Evolutionary conservation across 2,888 invertebrate species (phyloP).

Genomic region (Malthinus flaveolus): DNA sequence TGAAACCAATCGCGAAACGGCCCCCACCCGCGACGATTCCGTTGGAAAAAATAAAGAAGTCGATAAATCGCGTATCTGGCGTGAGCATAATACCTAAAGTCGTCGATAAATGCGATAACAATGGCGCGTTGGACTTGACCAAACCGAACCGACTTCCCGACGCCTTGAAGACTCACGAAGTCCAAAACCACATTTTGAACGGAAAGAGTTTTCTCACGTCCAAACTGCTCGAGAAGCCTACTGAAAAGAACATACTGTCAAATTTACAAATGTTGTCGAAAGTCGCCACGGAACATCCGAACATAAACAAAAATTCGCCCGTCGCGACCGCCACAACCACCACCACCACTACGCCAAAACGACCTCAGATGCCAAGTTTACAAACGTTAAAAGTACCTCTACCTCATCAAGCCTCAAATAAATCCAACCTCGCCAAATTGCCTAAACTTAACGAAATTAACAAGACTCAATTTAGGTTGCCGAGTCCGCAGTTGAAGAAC

Average conservation of each 20-base stretch:
- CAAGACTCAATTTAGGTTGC: slow-evolving; percentile 46
- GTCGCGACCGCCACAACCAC: background rate
- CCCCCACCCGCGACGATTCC: slow-evolving; percentile 61
- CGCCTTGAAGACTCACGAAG: slow-evolving; percentile 39
- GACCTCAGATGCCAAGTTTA: slow-evolving; percentile 48
- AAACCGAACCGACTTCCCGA: slow-evolving; percentile 44
- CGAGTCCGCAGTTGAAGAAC: slow-evolving; percentile 43
- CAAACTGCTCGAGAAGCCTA: slow-evolving; percentile 9
- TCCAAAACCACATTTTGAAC: slow-evolving; percentile 24
- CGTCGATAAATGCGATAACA: slow-evolving; percentile 53
- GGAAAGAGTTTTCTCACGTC: slow-evolving; percentile 29
- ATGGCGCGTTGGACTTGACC: slow-evolving; percentile 61
- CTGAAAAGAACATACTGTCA: slow-evolving; percentile 35
- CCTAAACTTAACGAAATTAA: slow-evolving; percentile 57
- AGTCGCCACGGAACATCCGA: slow-evolving; percentile 49
- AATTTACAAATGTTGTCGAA: slow-evolving; percentile 62
- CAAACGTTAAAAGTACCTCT: slow-evolving; percentile 46
- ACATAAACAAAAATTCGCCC: slow-evolving; percentile 16
- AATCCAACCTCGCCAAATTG: slow-evolving; percentile 45
- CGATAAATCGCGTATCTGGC: slow-evolving; percentile 45
- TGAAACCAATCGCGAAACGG: slow-evolving; percentile 46
- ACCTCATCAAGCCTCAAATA: slow-evolving; percentile 26
- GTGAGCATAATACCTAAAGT: slow-evolving; percentile 49
- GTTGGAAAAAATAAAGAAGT: slow-evolving; percentile 56
- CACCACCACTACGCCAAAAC: slow-evolving; percentile 10